Percentiles rank a stretch among this genome's conserved stretches.
Conservation (phyloP, 2,888 invertebrate genomes). For the Erebia epiphron region DNA sequence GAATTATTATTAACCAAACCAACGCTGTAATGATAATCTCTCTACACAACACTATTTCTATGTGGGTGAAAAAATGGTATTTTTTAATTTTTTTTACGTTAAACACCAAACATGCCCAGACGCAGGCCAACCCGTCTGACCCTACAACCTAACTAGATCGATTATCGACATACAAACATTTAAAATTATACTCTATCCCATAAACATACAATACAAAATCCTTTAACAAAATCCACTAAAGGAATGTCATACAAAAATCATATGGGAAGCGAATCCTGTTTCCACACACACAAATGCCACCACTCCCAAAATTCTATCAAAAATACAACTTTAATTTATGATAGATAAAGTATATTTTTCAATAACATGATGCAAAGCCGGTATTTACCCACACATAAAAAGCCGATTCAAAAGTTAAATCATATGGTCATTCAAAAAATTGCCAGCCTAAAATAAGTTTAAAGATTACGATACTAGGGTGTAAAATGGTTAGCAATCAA, state of each 20-base stretch:
- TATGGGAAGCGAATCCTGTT: conserved; percentile 77
- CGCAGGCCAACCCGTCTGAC: conserved; percentile 55
- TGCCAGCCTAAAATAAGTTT: conserved; percentile 38
- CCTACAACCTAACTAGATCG: conserved; percentile 63
- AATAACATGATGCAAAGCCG: conserved; percentile 43
- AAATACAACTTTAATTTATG: conserved; percentile 33
- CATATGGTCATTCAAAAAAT: conserved; percentile 58
- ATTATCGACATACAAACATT: conserved; percentile 41
- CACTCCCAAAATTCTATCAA: conserved; percentile 2
- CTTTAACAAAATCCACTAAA: conserved; percentile 42
- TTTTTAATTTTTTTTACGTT: conserved; percentile 42
- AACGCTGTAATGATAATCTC: too few relatives aligned
- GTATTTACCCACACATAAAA: conserved; percentile 54
- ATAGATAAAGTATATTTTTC: conserved; percentile 29
- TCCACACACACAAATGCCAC: conserved; percentile 49
- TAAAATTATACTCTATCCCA: conserved; percentile 44
- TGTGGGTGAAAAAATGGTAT: conserved; percentile 37
- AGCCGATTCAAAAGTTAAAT: conserved; percentile 63
- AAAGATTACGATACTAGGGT: accelerated
- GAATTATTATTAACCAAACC: too few relatives aligned
- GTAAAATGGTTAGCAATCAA: conserved; percentile 34
- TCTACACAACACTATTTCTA: too few relatives aligned
- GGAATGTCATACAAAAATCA: conserved; percentile 78
- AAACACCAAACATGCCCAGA: conserved; percentile 49
- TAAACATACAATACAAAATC: conserved; percentile 40